Base-by-base conservation (phyloP, 2,113 vertebrate species). In the Hyla sarda region DNA sequence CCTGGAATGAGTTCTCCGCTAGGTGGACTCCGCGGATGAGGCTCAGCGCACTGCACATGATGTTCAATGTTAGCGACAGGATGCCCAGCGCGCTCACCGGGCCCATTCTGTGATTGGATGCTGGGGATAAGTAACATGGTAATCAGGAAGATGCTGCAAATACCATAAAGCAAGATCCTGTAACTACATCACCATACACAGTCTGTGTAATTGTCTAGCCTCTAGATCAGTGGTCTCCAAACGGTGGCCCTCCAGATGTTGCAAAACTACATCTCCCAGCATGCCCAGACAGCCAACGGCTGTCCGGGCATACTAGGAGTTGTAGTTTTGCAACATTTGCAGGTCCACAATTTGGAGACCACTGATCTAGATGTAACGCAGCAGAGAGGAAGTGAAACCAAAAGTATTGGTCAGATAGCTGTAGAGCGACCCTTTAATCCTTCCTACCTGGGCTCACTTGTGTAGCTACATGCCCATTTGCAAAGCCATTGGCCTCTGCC, bases 1-100 rank as follows among this genome's bases (percentile, higher is more conserved):
- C 97, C 97, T 98, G 96, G 78, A 98, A 93, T 2, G 96, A 97
- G 90, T 98, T 90, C 71, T 99, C 98, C 2, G 95, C 94, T 0
- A 99, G 95, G 89, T 99, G 98, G 83, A 98, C 93, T 1, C 97
- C 97, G 11, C 98, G 95, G 85, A 99, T 96, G 78, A 99, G 93
- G 86, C 98, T 98, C 89, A 99, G 90, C 34, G 98, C 96, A 0
- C 96, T 96, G 80, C 98, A 99, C 96, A 98, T 94, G 91, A 99
- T 99, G 93, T 97, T 99, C 69, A 99, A 95, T 48, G 98, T 90
- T 0, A 99, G 94, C 0, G 97, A 98, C 13, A 99, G 95, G 88
- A 99, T 93, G 1, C 98, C 98, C 54, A 96, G 88, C 0, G 95
- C 91, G 0, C 96, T 95, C 89, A 98, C 96, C 0, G 93, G 96